Evolutionary conservation across 2,113 vertebrate genomes (phyloP).

Genomic region (Variabilichromis moorii): DNA sequence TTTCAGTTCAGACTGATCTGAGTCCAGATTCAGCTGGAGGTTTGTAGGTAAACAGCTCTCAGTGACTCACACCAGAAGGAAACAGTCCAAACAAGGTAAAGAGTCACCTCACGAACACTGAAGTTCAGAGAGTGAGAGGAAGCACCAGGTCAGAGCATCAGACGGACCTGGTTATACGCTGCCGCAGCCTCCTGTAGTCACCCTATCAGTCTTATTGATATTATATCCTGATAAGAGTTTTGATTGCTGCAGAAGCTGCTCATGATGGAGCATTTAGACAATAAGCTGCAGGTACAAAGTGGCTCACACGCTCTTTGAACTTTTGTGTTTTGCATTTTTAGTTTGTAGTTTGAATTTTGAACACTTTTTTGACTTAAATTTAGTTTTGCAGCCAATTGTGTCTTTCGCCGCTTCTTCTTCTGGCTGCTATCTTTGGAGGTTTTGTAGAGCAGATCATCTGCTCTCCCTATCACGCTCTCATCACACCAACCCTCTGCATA

Average conservation of each 20-base stretch:
- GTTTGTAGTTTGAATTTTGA: background rate
- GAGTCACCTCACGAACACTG: background rate
- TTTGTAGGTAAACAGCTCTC: background rate
- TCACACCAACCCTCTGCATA: background rate
- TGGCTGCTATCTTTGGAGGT: background rate
- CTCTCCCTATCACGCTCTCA: background rate
- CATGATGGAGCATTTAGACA: background rate
- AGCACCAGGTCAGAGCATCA: background rate
- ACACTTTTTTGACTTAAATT: rapidly evolving
- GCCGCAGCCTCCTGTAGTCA: background rate
- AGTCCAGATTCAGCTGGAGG: background rate
- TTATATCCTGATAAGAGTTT: background rate
- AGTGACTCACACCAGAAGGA: background rate
- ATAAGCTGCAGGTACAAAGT: background rate
- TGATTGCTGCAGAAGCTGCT: background rate
- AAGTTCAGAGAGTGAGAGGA: background rate
- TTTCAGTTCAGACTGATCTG: background rate
- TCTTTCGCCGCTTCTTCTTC: background rate
- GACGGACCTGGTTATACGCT: background rate
- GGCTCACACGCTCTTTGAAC: background rate
- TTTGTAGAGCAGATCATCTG: background rate
- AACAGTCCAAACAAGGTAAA: background rate
- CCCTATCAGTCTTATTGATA: background rate
- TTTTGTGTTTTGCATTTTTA: background rate
- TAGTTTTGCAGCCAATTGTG: background rate